These are phyloP conservation scores for Archivesica marissinica DNA, from an alignment of 1,140 invertebrate species.

Conservation along the genomic window DNA sequence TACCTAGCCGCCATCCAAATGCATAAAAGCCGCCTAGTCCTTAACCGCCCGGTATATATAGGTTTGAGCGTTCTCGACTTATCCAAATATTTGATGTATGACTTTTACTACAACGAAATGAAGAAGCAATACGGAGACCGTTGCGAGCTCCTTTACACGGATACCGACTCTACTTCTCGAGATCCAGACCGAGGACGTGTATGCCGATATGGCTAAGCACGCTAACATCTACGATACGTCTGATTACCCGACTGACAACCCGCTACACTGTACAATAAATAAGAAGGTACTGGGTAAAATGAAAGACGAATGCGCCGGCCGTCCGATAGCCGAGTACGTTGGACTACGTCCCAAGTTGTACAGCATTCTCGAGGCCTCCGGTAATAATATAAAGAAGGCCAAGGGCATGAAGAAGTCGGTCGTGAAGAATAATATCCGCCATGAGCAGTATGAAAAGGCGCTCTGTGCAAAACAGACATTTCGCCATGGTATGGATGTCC, in stretches of 20 bases:
- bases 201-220: slow-evolving; percentile 75
- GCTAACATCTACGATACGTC: slow-evolving; percentile 36
- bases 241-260: slow-evolving; percentile 53
- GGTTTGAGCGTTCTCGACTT: background rate
- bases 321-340: slow-evolving; percentile 72
- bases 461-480: too few relatives aligned
- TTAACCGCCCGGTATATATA: background rate
- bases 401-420: too few relatives aligned
- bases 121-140: background rate
- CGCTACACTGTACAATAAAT: slow-evolving; percentile 70
- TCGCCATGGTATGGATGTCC: too few relatives aligned
- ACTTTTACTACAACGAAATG: background rate
- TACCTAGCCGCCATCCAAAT: too few relatives aligned
- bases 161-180: slow-evolving; percentile 83
- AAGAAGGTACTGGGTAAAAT: slow-evolving; percentile 83
- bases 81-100: background rate
- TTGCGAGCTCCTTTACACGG: slow-evolving; percentile 62
- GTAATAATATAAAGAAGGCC: too few relatives aligned
- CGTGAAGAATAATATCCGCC: too few relatives aligned
- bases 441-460: too few relatives aligned
- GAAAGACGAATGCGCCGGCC: background rate
- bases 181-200: slow-evolving; percentile 75
- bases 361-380: too few relatives aligned
- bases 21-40: too few relatives aligned
- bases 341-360: slow-evolving; percentile 81